A percentile compares a stretch with the other conserved stretches of the same genome.
Evolutionary conservation across 1,140 invertebrate species (phyloP).

Genomic region (Apis cerana): DNA sequence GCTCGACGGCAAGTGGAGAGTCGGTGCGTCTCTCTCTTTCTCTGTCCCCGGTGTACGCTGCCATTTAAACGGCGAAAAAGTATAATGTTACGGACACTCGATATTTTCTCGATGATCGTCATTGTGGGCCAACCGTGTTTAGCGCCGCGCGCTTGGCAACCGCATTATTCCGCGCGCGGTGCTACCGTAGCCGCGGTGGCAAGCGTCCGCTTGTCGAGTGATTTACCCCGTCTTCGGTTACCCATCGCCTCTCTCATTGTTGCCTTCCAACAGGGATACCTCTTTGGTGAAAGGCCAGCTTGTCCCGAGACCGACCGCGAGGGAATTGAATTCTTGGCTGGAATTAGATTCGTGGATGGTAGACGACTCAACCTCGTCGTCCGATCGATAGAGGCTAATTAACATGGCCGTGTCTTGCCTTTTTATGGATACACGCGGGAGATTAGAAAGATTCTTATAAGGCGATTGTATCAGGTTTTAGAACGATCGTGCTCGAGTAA

Average conservation of each 20-base stretch:
- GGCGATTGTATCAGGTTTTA: too few relatives aligned
- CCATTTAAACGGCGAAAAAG: slow-evolving; percentile 77
- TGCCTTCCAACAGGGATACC: neutral
- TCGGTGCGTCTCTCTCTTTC: neutral
- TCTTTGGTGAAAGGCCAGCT: neutral
- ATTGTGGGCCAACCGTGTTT: slow-evolving; percentile 72
- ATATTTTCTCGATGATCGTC: slow-evolving; percentile 79
- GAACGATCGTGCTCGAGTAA: too few relatives aligned
- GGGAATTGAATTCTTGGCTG: neutral
- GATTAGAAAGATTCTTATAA: too few relatives aligned
- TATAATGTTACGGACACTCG: slow-evolving; percentile 79
- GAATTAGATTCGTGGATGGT: too few relatives aligned
- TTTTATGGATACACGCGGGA: too few relatives aligned
- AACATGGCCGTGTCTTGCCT: too few relatives aligned
- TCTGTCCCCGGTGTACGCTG: slow-evolving; percentile 27
- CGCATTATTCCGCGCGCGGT: slow-evolving; percentile 44
- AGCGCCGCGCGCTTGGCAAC: slow-evolving; percentile 45
- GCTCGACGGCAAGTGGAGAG: slow-evolving; percentile 16
- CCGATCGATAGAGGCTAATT: too few relatives aligned
- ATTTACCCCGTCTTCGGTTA: slow-evolving; percentile 77
- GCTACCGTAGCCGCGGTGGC: slow-evolving; percentile 68
- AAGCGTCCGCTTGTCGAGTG: slow-evolving; percentile 58
- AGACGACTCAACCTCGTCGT: too few relatives aligned
- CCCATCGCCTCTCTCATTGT: slow-evolving; percentile 48
- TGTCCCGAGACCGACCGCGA: neutral